A percentile compares a stretch with the other conserved stretches of the same genome.
Evolutionary conservation across 2,797 vertebrate genomes (phyloP).

Genomic region (Pseudocheirus occidentalis): DNA sequence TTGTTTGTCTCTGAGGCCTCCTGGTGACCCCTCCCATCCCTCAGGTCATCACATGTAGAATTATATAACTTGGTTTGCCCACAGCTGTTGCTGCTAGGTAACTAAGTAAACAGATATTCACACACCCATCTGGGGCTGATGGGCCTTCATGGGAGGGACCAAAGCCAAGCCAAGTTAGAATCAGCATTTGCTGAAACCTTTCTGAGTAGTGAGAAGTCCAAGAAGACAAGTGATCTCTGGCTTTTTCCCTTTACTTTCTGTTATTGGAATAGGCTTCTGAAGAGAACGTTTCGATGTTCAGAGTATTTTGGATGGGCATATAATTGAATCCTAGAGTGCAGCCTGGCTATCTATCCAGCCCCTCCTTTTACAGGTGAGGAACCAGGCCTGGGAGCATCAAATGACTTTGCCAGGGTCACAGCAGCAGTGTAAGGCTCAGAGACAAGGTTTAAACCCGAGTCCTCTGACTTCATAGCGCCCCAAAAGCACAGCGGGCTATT

Average conservation of each 20-base stretch:
- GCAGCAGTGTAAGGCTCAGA: neutral
- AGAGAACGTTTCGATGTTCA: neutral
- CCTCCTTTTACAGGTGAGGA: neutral
- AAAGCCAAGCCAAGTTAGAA: neutral
- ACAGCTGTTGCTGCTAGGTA: neutral
- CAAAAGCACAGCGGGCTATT: neutral
- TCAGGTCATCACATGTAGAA: neutral
- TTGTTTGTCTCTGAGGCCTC: neutral
- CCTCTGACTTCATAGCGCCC: neutral
- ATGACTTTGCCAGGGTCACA: neutral
- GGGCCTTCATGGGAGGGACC: neutral
- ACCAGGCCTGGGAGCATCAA: neutral
- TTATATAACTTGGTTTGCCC: neutral
- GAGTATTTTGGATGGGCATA: neutral
- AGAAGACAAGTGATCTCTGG: neutral
- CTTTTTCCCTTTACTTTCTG: neutral
- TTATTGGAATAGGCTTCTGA: neutral
- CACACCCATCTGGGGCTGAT: neutral
- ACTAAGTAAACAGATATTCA: neutral
- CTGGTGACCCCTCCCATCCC: neutral
- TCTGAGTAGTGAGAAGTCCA: neutral
- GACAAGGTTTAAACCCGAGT: neutral
- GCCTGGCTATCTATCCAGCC: neutral
- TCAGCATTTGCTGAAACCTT: neutral
- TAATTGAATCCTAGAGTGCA: neutral